A percentile compares a stretch with the other conserved stretches of the same genome.
Evolutionary conservation across 2,888 invertebrate species (phyloP).

Genomic region (Thereva nobilitata): DNA sequence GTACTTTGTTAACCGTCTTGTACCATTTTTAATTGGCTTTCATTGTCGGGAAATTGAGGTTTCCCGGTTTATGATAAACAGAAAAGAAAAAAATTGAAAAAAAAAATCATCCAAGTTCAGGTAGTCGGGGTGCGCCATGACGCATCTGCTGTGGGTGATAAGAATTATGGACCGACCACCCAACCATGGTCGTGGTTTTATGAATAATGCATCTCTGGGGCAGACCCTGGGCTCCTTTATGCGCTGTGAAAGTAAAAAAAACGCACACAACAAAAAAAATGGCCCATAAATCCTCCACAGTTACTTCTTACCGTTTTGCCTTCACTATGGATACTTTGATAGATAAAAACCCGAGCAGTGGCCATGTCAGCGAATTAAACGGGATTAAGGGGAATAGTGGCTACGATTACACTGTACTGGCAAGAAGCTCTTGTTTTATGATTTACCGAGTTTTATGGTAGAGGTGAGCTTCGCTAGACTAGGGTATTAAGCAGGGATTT

Average conservation of each 20-base stretch:
- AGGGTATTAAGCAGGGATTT: too few relatives aligned
- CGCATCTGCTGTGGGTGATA: slow-evolving; percentile 31
- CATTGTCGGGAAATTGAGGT: slow-evolving; percentile 27
- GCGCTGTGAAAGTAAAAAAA: too few relatives aligned
- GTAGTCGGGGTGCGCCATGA: neutral
- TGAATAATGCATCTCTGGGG: slow-evolving; percentile 31
- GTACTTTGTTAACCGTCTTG: slow-evolving; percentile 20
- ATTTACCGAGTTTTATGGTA: too few relatives aligned
- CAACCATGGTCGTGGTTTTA: slow-evolving; percentile 18
- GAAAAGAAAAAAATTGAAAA: neutral
- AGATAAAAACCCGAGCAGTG: too few relatives aligned
- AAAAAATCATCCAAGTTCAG: neutral
- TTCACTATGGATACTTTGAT: too few relatives aligned
- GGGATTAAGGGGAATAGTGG: too few relatives aligned
- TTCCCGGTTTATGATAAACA: neutral
- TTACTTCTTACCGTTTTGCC: neutral
- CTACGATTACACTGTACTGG: too few relatives aligned
- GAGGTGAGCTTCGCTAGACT: too few relatives aligned
- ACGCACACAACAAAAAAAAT: neutral
- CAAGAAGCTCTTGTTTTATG: too few relatives aligned
- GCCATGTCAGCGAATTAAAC: too few relatives aligned
- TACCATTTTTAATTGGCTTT: slow-evolving; percentile 34
- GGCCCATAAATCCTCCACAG: slow-evolving; percentile 1
- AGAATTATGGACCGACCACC: slow-evolving; percentile 30
- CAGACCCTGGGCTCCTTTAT: too few relatives aligned